Percentiles rank a stretch among this genome's conserved stretches.
Conservation (phyloP, 2,888 invertebrate species). For the Auanema sp. region DNA sequence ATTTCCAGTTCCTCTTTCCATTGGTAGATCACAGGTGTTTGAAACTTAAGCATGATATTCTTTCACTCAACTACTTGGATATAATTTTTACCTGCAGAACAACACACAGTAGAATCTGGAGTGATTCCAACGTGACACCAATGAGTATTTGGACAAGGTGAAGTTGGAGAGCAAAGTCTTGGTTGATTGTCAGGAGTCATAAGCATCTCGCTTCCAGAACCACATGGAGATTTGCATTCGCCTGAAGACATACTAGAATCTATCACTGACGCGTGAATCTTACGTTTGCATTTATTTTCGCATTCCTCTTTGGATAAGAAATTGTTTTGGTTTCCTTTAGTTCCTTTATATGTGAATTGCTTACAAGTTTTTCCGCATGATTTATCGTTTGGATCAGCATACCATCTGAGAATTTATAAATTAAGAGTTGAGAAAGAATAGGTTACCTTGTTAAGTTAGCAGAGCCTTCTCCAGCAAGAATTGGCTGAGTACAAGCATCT, state of each 20-base stretch:
- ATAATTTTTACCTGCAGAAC: constrained; percentile 48
- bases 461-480: constrained; percentile 53
- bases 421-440: not conserved
- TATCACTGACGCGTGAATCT: constrained; percentile 10
- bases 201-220: constrained; percentile 52
- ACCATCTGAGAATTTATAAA: constrained; percentile 42
- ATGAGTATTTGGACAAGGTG: constrained; percentile 44
- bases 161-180: constrained; percentile 45
- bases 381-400: constrained; percentile 54
- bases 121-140: constrained; percentile 62
- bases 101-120: constrained; percentile 61
- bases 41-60: constrained; percentile 25
- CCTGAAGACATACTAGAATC: constrained; percentile 26
- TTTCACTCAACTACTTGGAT: not conserved
- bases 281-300: constrained; percentile 43
- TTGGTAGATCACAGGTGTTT: constrained; percentile 49
- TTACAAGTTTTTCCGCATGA: constrained; percentile 57
- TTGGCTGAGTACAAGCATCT: constrained; percentile 56
- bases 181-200: constrained; percentile 47
- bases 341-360: constrained; percentile 57
- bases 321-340: constrained; percentile 63
- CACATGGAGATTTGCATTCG: constrained; percentile 58
- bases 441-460: constrained; percentile 51
- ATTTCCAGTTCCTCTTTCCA: constrained; percentile 50
- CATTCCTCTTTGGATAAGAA: constrained; percentile 59